Evolutionary conservation across 2,888 invertebrate genomes (phyloP).

Genomic region (Cerastoderma edule): DNA sequence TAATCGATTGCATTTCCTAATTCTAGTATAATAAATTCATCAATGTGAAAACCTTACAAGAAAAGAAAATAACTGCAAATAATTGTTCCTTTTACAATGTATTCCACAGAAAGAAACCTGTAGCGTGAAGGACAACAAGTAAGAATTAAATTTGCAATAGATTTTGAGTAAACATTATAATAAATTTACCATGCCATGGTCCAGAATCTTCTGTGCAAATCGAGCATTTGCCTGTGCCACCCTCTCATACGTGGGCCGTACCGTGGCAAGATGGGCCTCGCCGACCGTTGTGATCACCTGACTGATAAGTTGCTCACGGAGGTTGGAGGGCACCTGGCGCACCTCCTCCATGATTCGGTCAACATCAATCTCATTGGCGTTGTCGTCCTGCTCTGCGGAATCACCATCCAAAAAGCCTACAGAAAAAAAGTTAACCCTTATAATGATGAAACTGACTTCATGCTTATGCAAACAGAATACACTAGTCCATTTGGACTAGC

Average conservation of each 20-base stretch:
- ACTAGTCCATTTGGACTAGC: no score
- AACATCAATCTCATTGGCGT: conserved; percentile 63
- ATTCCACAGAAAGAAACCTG: not conserved
- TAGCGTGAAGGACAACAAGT: not conserved
- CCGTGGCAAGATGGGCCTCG: conserved; percentile 97
- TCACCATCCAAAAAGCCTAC: not conserved
- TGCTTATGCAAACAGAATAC: no score
- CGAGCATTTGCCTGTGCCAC: conserved; percentile 75
- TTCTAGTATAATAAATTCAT: no score
- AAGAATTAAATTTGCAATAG: not conserved
- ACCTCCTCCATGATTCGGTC: conserved; percentile 70
- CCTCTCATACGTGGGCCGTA: conserved; percentile 97
- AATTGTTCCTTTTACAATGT: not conserved
- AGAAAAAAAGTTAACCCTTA: no score
- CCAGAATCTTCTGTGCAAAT: conserved; percentile 55
- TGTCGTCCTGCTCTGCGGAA: conserved; percentile 46
- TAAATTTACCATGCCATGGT: conserved; percentile 64
- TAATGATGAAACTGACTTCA: no score
- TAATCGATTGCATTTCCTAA: no score
- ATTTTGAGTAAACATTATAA: no score
- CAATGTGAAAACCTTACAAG: no score
- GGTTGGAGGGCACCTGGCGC: conserved; percentile 66
- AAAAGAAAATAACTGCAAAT: no score
- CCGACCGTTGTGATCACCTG: conserved; percentile 92
- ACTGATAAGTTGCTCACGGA: conserved; percentile 69